These are phyloP conservation scores for Pammene fasciana DNA, from an alignment of 2,888 invertebrate genomes.

Conservation along the genomic window DNA sequence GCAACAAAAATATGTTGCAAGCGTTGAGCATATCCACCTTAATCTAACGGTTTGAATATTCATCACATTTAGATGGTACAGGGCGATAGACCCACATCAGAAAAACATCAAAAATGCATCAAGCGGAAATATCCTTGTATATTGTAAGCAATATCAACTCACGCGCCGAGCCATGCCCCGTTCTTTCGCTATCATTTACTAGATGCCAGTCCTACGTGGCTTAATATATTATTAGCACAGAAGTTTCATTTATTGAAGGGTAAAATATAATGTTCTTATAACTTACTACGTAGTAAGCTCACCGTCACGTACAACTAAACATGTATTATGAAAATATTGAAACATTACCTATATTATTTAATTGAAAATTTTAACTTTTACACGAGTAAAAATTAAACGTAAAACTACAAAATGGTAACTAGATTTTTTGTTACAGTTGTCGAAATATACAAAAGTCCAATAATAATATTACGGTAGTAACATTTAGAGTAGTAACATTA, in stretches of 20 bases:
- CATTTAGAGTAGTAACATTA: neutral
- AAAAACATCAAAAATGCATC: conserved; percentile 84
- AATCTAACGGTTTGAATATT: conserved; percentile 78
- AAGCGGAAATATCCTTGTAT: conserved; percentile 81
- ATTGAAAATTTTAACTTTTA: too few species aligned
- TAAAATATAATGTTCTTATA: neutral
- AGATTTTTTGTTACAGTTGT: too few species aligned
- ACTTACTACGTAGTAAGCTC: too few species aligned
- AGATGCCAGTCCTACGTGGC: conserved; percentile 26
- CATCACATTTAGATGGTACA: conserved; percentile 82
- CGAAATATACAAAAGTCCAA: too few species aligned
- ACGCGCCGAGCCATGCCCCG: conserved; percentile 51
- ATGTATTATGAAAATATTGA: too few species aligned
- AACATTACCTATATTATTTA: too few species aligned
- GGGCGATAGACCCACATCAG: conserved; percentile 83
- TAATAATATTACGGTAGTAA: too few species aligned
- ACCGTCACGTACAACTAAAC: too few species aligned
- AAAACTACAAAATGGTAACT: too few species aligned
- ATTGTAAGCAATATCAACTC: conserved; percentile 77
- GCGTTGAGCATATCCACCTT: conserved; percentile 62
- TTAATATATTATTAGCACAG: conserved; percentile 12
- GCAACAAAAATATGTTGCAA: neutral
- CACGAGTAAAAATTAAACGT: too few species aligned
- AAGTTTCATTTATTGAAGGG: conserved; percentile 3
- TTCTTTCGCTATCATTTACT: conserved; percentile 22